Conservation (phyloP, 1,140 invertebrate species). For the Aphelenchoides avenae region DNA sequence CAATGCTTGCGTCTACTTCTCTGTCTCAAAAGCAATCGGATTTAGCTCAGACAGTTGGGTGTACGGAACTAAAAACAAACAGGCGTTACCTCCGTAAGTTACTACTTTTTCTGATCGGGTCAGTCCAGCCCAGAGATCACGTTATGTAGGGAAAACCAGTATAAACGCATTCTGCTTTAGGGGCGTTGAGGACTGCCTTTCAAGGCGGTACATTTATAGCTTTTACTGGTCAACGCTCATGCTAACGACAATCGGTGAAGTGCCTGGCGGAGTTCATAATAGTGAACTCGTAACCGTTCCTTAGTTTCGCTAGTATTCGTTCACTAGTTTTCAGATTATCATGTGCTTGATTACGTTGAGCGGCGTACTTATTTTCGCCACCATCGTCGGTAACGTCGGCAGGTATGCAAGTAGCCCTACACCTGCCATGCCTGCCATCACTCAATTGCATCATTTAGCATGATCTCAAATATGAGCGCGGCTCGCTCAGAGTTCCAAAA, state of each 20-base stretch:
- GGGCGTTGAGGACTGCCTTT: constrained; percentile 33
- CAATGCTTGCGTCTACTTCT: constrained; percentile 92
- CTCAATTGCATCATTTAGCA: constrained; percentile 63
- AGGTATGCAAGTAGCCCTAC: constrained; percentile 6
- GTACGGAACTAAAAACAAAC: constrained; percentile 59
- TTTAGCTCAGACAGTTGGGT: constrained; percentile 85
- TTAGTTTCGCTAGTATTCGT: no score
- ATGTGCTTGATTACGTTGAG: no score
- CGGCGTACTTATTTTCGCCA: constrained; percentile 77
- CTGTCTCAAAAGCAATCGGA: constrained; percentile 74
- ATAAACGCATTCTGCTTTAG: constrained; percentile 13
- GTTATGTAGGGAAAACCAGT: not conserved
- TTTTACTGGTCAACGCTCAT: constrained; percentile 96
- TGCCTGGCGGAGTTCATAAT: constrained; percentile 84
- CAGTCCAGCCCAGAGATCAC: not conserved
- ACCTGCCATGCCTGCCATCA: not conserved
- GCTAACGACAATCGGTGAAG: constrained; percentile 79
- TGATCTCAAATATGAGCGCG: constrained; percentile 96
- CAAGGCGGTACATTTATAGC: constrained; percentile 68
- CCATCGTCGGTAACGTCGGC: constrained; percentile 85
- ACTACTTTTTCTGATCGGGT: not conserved
- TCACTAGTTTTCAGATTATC: no score
- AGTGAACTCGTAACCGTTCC: no score
- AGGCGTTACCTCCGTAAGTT: constrained; percentile 46
- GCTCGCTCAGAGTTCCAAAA: constrained; percentile 87